Evolutionary conservation across 2,113 vertebrate species (phyloP), one percentile per base, ranked within the genome.

Genomic region (Lagenorhynchus albirostris): DNA sequence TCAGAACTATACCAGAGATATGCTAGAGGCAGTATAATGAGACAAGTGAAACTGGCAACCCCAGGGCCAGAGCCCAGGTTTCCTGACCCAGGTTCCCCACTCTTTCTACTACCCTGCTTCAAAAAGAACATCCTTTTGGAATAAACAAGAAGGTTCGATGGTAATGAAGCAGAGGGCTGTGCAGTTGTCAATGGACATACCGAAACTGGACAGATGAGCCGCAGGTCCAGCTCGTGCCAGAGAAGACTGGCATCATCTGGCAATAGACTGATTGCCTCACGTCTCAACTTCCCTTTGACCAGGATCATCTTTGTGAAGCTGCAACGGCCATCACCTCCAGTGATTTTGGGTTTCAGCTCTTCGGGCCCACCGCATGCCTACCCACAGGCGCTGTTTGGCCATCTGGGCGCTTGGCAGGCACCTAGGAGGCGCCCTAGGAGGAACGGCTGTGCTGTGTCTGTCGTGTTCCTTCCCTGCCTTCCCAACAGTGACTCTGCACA

Each of bases 371-470:
- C 18, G 21, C 12, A 5, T 6, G 36, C 41, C 82, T 26, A 38
- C 5, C 23, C 7, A 1, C 63, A 41, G 60, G 38, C 14, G 10
- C 86, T 50, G 26, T 47, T 14, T 23, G 50, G 21, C 38, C 2
- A 0, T 4, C 10, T 29, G 15, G 0, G n/a, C 8, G 3, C 1
- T 1, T 2, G 25, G 41, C 25, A 33, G 21, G 41, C 36, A 7
- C 55, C n/a, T 11, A 7, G 63, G 70, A 73, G 67, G 62, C 3
- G 1, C 15, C 50, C 73, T 80, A 44, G 1, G 25, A 62, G 8
- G 21, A 15, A 47, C 8, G 4, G 29, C 62, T 25, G 23, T 2
- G 15, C 18, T 60, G 36, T 1, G 5, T 12, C 85, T 1, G 5
- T 12, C 85, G 53, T n/a, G 13, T 53, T 23, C 44, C 41, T 26